Base-by-base conservation (phyloP, 2,888 invertebrate genomes). In the Scotopteryx bipunctaria region DNA sequence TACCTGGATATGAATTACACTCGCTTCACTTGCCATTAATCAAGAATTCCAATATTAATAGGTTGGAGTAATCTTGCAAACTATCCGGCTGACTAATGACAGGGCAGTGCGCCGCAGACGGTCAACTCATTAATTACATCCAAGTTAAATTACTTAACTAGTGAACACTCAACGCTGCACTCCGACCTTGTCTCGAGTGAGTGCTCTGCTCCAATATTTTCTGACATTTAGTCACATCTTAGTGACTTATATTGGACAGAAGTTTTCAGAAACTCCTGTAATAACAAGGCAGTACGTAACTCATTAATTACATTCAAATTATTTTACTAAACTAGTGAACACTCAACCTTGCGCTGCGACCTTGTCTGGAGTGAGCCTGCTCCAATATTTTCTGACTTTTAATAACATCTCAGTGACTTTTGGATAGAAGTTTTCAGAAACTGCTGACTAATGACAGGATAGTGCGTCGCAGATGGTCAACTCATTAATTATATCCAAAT, bases 401-500 rank as follows among this genome's bases (percentile, higher is more conserved):
- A n/a, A n/a, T n/a, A n/a, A n/a, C n/a, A n/a, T n/a, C n/a, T n/a
- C n/a, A n/a, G n/a, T n/a, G n/a, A n/a, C n/a, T n/a, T n/a, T n/a
- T n/a, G n/a, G n/a, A n/a, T n/a, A n/a, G n/a, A n/a, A n/a, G n/a
- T n/a, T n/a, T n/a, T n/a, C n/a, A n/a, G n/a, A n/a, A n/a, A n/a
- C n/a, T n/a, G 63, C 69, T 67, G 63, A 69, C 62, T 69, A 73
- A 75, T 71, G 67, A 64, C 67, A 52, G 45, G 59, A 63, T 66
- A 67, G 59, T 61, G 59, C 52, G 59, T 73, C 68, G 57, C 71
- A 63, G 71, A 68, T 71, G 72, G 72, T 69, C 69, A 67, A 58
- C 76, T 72, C 73, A 79, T 79, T 79, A 80, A 80, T 79, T 76
- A 79, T 69, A 66, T 64, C 64, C 57, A 72, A 73, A 67, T 70